phyloP scores from a whole-genome alignment of 1,140 invertebrate species.

The Anastatus disparis region DNA sequence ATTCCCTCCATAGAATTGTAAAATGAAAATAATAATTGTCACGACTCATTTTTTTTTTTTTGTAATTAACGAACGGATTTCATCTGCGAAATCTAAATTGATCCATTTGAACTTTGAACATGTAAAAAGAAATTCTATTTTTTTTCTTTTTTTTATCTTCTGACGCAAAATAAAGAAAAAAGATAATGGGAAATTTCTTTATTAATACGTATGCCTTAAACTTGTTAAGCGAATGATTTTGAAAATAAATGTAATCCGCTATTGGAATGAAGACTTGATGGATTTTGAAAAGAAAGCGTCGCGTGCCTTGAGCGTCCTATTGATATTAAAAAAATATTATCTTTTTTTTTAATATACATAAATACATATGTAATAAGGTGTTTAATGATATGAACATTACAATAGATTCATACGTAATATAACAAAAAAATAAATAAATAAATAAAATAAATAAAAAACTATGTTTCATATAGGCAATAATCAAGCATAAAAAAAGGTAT shows the following conservation, averaged over 20 bases:
- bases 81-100: no score
- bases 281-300: not conserved
- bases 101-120: no score
- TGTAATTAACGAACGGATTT: no score
- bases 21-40: not conserved
- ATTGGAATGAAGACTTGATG: not conserved
- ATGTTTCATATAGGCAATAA: slow-evolving; percentile 10
- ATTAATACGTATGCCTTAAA: slow-evolving; percentile 24
- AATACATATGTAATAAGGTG: not conserved
- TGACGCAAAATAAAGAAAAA: no score
- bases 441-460: not conserved
- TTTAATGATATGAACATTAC: not conserved
- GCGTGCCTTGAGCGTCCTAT: slow-evolving; percentile 30
- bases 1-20: slow-evolving; percentile 13
- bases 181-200: no score
- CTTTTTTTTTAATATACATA: not conserved
- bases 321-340: slow-evolving; percentile 7
- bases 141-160: no score
- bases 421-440: not conserved
- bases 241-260: not conserved
- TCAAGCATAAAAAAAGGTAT: not conserved
- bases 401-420: not conserved
- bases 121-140: no score
- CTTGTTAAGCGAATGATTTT: not conserved
- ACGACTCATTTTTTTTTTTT: no score